These are phyloP conservation scores for Eupithecia subumbrata DNA, from an alignment of 2,888 invertebrate species.

Conservation along the genomic window DNA sequence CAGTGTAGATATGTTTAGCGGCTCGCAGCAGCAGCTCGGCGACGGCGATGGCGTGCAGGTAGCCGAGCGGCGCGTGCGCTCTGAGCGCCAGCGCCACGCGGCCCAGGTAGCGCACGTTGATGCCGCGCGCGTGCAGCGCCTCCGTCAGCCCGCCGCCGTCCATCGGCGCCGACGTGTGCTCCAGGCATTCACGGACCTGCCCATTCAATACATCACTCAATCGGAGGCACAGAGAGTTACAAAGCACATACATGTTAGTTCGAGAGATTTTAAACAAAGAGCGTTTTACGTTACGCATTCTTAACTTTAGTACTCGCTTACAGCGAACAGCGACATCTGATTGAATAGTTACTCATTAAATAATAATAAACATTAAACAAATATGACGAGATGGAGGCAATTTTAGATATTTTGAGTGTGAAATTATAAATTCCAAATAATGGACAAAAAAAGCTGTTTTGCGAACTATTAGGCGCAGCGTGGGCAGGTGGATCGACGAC, in stretches of 20 bases:
- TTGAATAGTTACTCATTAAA: no score
- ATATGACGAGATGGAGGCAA: no score
- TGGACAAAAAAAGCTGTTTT: no score
- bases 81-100: constrained; percentile 92
- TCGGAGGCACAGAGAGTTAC: not conserved
- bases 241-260: not conserved
- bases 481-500: no score
- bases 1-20: constrained; percentile 96
- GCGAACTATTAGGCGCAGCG: not conserved
- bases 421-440: no score
- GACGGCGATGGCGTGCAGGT: constrained; percentile 94
- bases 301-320: not conserved
- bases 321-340: no score
- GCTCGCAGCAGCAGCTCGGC: constrained; percentile 95
- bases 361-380: no score
- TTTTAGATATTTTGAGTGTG: no score
- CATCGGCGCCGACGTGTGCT: constrained; percentile 96
- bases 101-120: constrained; percentile 98
- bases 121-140: constrained; percentile 96
- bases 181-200: constrained; percentile 94
- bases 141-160: constrained; percentile 97
- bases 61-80: constrained; percentile 91
- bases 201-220: not conserved
- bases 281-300: not conserved
- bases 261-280: not conserved